These are phyloP conservation scores for Microtus montanus DNA, from an alignment of 2,113 vertebrate species.

Conservation along the genomic window DNA sequence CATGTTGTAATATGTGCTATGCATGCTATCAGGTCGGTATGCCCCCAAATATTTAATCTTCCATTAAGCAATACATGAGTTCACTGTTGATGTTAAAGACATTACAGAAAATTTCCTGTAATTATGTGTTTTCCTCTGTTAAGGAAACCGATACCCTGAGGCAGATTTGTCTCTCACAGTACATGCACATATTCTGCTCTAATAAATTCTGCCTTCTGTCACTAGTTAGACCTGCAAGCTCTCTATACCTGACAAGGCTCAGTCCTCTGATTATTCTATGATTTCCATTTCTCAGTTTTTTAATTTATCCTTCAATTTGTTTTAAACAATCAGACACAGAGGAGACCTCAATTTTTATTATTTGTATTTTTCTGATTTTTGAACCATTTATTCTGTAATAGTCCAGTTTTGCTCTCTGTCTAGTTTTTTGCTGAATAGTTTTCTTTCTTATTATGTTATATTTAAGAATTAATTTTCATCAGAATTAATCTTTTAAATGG, in stretches of 20 bases:
- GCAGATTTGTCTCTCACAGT: neutral
- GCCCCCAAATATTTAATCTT: neutral
- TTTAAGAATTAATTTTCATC: neutral
- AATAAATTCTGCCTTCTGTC: neutral
- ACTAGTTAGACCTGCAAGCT: neutral
- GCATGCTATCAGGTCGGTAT: neutral
- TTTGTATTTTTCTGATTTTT: neutral
- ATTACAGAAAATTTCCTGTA: neutral
- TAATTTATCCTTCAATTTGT: neutral
- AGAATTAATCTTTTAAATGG: neutral
- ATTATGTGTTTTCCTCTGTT: neutral
- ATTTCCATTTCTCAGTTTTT: neutral
- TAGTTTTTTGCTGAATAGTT: neutral
- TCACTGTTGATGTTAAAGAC: neutral
- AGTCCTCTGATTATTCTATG: neutral
- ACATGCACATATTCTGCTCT: neutral
- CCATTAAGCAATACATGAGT: neutral
- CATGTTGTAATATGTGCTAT: neutral
- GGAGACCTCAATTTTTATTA: neutral
- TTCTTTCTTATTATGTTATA: neutral
- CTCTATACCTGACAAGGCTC: neutral
- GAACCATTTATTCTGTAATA: neutral
- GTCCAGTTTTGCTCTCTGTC: neutral
- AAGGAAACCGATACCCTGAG: neutral
- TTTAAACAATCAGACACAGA: neutral